Evolutionary conservation across 2,888 invertebrate species (phyloP), one percentile per base, ranked within the genome.

Genomic region (Drosophila lutescens): DNA sequence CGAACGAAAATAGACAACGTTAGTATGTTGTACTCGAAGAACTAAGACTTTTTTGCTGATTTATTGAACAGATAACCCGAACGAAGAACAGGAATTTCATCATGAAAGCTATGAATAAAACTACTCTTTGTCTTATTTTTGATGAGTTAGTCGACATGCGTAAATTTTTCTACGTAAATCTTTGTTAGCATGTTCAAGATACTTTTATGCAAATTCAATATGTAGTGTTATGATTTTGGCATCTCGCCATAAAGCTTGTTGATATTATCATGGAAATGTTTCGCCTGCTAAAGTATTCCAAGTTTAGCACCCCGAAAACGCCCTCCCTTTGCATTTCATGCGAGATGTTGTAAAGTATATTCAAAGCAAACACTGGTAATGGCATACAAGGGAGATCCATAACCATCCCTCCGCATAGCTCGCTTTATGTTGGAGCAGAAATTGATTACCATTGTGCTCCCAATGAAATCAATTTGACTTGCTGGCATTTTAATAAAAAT

Each of bases 401-500:
- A 8, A 12, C 20, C 43, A 20, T 43, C 20, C 12, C 41, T 9
- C 41, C 4, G 12, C 23, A 44, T 13, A 13, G 12, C 6, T 17
- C n/a, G 38, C n/a, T 15, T 40, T 46, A 53, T 43, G 47, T 56
- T 56, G 57, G 56, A 51, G 32, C 40, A 6, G 38, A 34, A 60
- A 65, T 61, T 53, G 66, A 43, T 56, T 62, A 49, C 59, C 53
- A 43, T 46, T 56, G 40, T 60, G 47, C 46, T 26, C 43, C 20
- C 60, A 62, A 56, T 55, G 47, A 66, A 79, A 66, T 61, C 68
- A 51, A 54, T 59, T 69, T 53, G 32, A 57, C 51, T 65, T 23
- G 69, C 53, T 55, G 58, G 57, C 41, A 66, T 75, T 75, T 77
- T 79, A 79, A 82, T 76, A 68, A 70, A 72, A 79, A 75, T 77